These are phyloP conservation scores for Gobiocypris rarus DNA, from an alignment of 2,113 vertebrate species.

Conservation along the genomic window DNA sequence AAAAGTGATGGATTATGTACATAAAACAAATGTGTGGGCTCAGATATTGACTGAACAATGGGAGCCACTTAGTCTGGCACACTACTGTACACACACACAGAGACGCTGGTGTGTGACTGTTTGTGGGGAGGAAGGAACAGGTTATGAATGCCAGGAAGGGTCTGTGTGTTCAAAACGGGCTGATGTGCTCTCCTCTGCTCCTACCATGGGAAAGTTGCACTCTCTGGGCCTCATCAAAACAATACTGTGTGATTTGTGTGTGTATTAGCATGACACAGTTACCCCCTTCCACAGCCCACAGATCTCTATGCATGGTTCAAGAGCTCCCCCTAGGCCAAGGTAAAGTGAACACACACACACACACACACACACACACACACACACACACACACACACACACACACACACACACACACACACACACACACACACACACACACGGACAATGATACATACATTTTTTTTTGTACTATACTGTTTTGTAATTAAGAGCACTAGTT, in stretches of 20 bases:
- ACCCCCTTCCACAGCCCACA: conserved; percentile 50
- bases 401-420: background rate
- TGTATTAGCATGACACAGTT: conserved; percentile 37
- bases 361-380: background rate
- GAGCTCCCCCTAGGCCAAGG: conserved; percentile 70
- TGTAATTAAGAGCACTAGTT: background rate
- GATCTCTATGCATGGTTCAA: conserved; percentile 61
- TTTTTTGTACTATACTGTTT: background rate
- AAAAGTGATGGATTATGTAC: conserved; percentile 40
- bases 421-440: background rate
- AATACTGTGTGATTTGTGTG: conserved; percentile 59
- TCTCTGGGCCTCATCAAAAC: conserved; percentile 63
- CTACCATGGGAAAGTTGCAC: conserved; percentile 71
- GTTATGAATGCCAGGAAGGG: conserved; percentile 78
- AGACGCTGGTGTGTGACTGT: conserved; percentile 49
- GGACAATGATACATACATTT: no score
- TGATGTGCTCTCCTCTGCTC: conserved; percentile 45
- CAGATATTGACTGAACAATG: conserved; percentile 46
- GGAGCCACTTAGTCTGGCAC: conserved; percentile 54
- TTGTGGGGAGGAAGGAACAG: conserved; percentile 75
- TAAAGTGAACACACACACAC: background rate
- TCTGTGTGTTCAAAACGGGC: conserved; percentile 57
- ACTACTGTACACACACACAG: background rate
- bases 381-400: background rate
- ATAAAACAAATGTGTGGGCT: conserved; percentile 48